phyloP scores from a whole-genome alignment of 2,797 vertebrate genomes.

The Phalloptychus januarius region DNA sequence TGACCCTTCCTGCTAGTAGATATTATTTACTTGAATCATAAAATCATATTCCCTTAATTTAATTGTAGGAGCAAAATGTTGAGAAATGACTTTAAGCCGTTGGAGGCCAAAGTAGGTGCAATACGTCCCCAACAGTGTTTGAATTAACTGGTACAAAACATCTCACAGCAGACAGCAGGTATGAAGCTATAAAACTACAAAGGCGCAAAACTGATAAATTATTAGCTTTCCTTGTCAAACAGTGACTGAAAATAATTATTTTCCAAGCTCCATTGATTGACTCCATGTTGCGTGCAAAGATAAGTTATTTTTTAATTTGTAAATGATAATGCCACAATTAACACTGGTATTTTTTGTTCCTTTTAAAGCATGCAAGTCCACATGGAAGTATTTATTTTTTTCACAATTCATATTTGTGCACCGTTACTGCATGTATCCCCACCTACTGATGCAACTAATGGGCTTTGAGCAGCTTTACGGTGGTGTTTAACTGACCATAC shows the following conservation, averaged over 20 bases:
- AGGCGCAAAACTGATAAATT: neutral
- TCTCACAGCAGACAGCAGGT: neutral
- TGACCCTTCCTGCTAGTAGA: neutral
- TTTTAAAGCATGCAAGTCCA: neutral
- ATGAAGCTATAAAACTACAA: neutral
- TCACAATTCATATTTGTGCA: neutral
- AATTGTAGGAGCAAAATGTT: neutral
- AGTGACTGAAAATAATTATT: neutral
- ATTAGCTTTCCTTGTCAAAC: neutral
- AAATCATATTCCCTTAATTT: neutral
- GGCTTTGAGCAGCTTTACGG: neutral
- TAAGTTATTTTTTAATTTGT: neutral
- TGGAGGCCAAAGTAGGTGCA: neutral
- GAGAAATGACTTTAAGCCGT: neutral
- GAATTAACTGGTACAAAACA: neutral
- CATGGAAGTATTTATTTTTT: neutral
- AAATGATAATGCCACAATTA: neutral
- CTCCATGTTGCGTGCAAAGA: neutral
- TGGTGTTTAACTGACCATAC: neutral
- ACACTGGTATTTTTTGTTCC: neutral
- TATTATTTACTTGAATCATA: neutral
- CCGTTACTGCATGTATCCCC: neutral
- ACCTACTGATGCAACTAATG: neutral
- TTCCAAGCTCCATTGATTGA: constrained; percentile 2
- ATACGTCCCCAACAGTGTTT: neutral